These are phyloP conservation scores for Drosophila picticornis DNA, from an alignment of 2,888 invertebrate genomes.

Conservation along the genomic window DNA sequence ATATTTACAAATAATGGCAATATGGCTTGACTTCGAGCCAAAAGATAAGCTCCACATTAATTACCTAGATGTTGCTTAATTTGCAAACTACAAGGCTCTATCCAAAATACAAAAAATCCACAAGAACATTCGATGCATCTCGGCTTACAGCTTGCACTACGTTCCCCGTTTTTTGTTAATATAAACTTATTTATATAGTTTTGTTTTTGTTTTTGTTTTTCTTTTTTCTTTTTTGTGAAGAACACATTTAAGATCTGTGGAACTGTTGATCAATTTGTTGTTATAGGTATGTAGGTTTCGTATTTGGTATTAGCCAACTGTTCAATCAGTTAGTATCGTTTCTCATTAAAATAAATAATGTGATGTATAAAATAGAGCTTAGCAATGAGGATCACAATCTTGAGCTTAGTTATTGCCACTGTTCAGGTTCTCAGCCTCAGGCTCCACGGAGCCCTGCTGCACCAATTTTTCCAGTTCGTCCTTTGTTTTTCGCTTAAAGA, in stretches of 20 bases:
- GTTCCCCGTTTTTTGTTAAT: slow-evolving; percentile 10
- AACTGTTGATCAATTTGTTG: slow-evolving; percentile 4
- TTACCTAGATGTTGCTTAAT: slow-evolving; percentile 22
- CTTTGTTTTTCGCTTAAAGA: slow-evolving; percentile 86
- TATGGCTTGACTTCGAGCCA: slow-evolving; percentile 50
- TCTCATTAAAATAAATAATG: slow-evolving; percentile 27
- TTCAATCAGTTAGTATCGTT: slow-evolving; percentile 12
- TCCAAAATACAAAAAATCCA: slow-evolving; percentile 33
- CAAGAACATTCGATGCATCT: slow-evolving; percentile 60
- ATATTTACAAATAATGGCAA: slow-evolving; percentile 79
- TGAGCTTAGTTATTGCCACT: slow-evolving; percentile 62
- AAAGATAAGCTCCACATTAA: slow-evolving; percentile 36
- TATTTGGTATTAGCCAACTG: slow-evolving; percentile 54
- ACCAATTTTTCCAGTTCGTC: slow-evolving; percentile 85
- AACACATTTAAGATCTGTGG: slow-evolving; percentile 17
- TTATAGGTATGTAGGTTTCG: slow-evolving; percentile 18
- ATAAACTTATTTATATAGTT: slow-evolving; percentile 4
- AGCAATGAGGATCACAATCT: slow-evolving; percentile 53
- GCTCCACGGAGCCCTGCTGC: slow-evolving; percentile 75
- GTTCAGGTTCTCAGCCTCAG: slow-evolving; percentile 82
- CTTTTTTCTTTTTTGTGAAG: slow-evolving; percentile 1
- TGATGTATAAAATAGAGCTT: slow-evolving; percentile 38
- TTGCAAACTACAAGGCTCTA: slow-evolving; percentile 61
- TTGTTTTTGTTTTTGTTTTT: not conserved
- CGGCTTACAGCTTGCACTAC: slow-evolving; percentile 50